Evolutionary conservation across 2,113 vertebrate species (phyloP).

Genomic region (Rattus norvegicus): DNA sequence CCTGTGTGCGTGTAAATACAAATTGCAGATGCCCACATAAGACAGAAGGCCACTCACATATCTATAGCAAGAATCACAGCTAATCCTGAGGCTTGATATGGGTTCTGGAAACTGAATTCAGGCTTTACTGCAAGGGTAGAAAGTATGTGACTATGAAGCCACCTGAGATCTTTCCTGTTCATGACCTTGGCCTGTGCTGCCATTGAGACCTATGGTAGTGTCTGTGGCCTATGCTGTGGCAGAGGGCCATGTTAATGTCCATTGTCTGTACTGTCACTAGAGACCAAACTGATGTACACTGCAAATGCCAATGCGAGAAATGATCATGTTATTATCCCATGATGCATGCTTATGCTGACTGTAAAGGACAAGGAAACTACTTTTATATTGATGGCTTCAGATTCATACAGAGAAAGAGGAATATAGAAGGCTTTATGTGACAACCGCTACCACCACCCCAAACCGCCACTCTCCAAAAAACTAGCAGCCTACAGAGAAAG

Average conservation of each 20-base stretch:
- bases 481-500: not conserved
- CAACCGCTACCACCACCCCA: not conserved
- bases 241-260: not conserved
- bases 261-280: not conserved
- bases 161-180: too few species aligned
- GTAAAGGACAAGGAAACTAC: not conserved
- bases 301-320: not conserved
- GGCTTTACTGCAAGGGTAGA: too few species aligned
- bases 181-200: not conserved
- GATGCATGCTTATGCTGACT: not conserved
- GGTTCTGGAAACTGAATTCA: too few species aligned
- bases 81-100: not conserved
- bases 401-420: not conserved
- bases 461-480: not conserved
- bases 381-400: not conserved
- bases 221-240: not conserved
- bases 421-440: not conserved
- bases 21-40: fast-evolving
- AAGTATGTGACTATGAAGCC: not conserved
- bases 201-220: not conserved
- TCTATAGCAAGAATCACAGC: not conserved
- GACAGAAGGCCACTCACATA: too few species aligned
- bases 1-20: too few species aligned
- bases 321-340: not conserved
- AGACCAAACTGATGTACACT: not conserved